Evolutionary conservation across 2,888 invertebrate genomes (phyloP).

Genomic region (Drosophila basisetae): DNA sequence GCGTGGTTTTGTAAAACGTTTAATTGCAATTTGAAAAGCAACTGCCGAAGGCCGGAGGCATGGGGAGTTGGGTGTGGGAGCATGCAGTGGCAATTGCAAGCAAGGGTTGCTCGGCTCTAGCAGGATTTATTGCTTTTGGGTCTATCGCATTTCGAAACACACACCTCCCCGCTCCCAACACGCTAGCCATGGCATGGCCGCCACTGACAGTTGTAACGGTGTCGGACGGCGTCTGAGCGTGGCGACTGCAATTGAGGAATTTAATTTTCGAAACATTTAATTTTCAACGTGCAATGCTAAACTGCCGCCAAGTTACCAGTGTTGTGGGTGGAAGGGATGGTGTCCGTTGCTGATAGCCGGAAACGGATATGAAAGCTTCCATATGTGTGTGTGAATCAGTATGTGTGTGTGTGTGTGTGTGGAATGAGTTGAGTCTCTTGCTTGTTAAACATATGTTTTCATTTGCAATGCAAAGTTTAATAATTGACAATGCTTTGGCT

Average conservation of each 20-base stretch:
- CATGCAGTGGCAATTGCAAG: conserved; percentile 52
- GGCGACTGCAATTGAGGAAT: conserved; percentile 80
- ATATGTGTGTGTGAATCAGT: conserved; percentile 26
- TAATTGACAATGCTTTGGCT: conserved; percentile 71
- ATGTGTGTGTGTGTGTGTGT: background rate
- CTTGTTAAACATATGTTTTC: conserved; percentile 80
- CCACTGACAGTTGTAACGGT: conserved; percentile 27
- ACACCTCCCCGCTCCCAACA: background rate
- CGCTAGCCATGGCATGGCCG: background rate
- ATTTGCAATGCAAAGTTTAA: conserved; percentile 80
- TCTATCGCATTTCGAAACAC: conserved; percentile 59
- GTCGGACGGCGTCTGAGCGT: conserved; percentile 44
- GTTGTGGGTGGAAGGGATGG: background rate
- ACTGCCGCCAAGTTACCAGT: conserved; percentile 39
- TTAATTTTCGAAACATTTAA: conserved; percentile 81
- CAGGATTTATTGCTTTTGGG: conserved; percentile 78
- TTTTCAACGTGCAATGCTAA: conserved; percentile 71
- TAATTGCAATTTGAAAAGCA: conserved; percentile 81
- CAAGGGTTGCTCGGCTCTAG: conserved; percentile 49
- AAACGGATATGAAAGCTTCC: conserved; percentile 73
- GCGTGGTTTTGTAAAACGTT: conserved; percentile 82
- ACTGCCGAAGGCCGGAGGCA: conserved; percentile 30
- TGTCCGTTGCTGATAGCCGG: conserved; percentile 64
- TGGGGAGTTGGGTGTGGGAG: background rate
- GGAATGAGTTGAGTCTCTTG: conserved; percentile 6